Conservation (phyloP, 2,888 invertebrate genomes). For the Platycheirus rosarum region DNA sequence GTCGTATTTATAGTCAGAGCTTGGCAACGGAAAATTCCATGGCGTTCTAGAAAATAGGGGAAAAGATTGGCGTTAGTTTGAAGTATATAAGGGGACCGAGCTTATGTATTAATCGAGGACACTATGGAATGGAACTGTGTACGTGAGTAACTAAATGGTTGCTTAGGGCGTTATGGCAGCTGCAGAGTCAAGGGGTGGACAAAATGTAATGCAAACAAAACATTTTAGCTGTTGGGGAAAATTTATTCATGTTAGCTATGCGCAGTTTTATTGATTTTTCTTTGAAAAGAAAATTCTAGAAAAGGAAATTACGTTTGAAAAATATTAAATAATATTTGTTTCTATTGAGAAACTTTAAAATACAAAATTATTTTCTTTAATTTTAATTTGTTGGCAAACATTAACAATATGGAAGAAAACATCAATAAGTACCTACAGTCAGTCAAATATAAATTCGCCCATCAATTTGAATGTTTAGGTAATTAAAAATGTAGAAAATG, state of each 20-base stretch:
- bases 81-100: constrained; percentile 7
- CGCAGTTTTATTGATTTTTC: constrained; percentile 31
- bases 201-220: background rate
- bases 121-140: constrained; percentile 9
- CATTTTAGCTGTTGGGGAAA: background rate
- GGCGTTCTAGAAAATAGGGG: constrained; percentile 56
- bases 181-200: background rate
- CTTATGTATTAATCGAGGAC: constrained; percentile 5
- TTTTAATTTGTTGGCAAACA: too few species aligned
- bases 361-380: too few species aligned
- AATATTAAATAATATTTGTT: too few species aligned
- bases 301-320: too few species aligned
- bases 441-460: too few species aligned
- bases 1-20: constrained; percentile 59
- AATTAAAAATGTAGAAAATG: too few species aligned
- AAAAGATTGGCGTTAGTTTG: background rate
- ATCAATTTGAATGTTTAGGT: too few species aligned
- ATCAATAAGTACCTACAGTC: too few species aligned
- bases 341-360: too few species aligned
- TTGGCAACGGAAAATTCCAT: constrained; percentile 56
- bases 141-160: constrained; percentile 18
- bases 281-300: background rate
- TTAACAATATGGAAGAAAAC: too few species aligned
- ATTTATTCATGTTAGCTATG: background rate
- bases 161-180: background rate